These are phyloP conservation scores for Gymnodraco acuticeps DNA, from an alignment of 2,797 vertebrate species.

Conservation along the genomic window DNA sequence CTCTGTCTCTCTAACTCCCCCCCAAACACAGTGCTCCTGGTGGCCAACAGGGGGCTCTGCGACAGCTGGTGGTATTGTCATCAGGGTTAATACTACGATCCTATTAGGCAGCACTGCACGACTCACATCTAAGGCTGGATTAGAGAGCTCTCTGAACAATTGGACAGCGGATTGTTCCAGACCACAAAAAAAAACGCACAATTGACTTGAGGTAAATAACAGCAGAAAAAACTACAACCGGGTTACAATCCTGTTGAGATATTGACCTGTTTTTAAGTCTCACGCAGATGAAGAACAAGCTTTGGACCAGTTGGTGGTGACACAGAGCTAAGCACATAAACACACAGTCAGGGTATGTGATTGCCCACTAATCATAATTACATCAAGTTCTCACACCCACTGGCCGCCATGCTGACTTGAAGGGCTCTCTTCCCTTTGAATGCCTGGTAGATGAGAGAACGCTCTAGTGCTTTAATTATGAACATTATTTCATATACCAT, in stretches of 20 bases:
- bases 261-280: constrained; percentile 15
- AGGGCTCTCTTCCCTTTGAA: no score
- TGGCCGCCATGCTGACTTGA: neutral
- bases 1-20: constrained; percentile 16
- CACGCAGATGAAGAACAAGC: neutral
- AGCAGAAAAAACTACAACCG: constrained; percentile 14
- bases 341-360: neutral
- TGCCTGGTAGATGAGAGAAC: no score
- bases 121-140: constrained; percentile 91
- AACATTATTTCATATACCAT: no score
- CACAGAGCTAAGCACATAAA: neutral
- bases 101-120: constrained; percentile 83
- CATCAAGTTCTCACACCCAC: neutral
- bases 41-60: constrained; percentile 83
- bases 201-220: constrained; percentile 32
- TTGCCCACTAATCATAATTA: constrained; percentile 2
- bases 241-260: neutral
- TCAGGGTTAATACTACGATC: constrained; percentile 87
- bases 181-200: constrained; percentile 38
- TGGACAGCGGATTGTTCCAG: constrained; percentile 83
- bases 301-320: neutral
- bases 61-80: constrained; percentile 87
- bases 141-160: constrained; percentile 93
- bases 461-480: no score
- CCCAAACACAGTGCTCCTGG: constrained; percentile 39